Base-by-base conservation (phyloP, 2,797 vertebrate species). In the Alcedo quadribrachys region DNA sequence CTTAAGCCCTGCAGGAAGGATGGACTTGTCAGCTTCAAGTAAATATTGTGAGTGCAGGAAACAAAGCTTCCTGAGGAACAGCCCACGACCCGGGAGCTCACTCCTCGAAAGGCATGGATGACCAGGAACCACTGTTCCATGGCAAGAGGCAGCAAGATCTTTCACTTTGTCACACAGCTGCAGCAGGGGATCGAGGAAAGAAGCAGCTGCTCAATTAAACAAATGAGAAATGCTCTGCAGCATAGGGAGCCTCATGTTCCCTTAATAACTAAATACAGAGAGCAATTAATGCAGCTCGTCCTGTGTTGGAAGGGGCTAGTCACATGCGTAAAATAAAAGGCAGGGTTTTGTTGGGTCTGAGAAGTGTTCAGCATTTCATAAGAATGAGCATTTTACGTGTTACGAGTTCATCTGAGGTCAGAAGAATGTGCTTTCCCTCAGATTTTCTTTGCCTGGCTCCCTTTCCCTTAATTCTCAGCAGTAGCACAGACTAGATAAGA, bases 1-100 rank as follows among this genome's bases (percentile, higher is more conserved):
- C 61, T 81, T 61, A 45, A 2, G 55, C 80, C 69, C 78, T 82
- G 53, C 75, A 93, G 61, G 78, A 94, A 87, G 65, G 92, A 87
- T 0, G 3, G 65, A 80, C 20, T 61, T 76, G 57, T 87, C 86
- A 71, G 60, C 65, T 71, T 88, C 81, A 43, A 89, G 57, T 82
- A 90, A 94, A 92, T 87, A 89, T 40, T 80, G 65, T 0, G 0
- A 82, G 43, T 21, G 15, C 53, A 92, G 90, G 81, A 94, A 90
- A 62, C 77, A 85, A 91, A 85, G 43, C 54, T 85, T 84, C 60
- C 74, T 0, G 0, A 85, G 92, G 71, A 57, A 88, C 65, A 63
- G 55, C 35, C 57, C 5, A 0, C 50, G 78, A 80, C 65, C 48
- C 78, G 17, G 68, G 25, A 70, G 5, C 33, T 87, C 14, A 9